phyloP scores from a whole-genome alignment of 2,888 invertebrate species.

The Lissonota sp. region DNA sequence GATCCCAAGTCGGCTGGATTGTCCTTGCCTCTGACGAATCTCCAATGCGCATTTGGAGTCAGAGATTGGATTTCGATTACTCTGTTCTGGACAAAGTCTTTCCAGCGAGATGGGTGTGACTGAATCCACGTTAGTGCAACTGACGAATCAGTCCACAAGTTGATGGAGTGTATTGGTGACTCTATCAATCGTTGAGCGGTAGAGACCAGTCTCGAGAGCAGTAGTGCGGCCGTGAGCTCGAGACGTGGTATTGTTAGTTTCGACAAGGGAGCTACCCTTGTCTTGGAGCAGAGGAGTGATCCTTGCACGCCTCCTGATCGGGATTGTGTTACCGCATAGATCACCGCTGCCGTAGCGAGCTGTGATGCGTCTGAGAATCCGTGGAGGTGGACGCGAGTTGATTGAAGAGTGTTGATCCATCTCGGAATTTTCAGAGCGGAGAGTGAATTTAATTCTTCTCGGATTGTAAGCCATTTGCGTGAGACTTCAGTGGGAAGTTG shows the following conservation, averaged over 20 bases:
- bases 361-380: slow-evolving; percentile 54
- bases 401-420: slow-evolving; percentile 35
- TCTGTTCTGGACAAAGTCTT: slow-evolving; percentile 70
- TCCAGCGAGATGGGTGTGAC: slow-evolving; percentile 67
- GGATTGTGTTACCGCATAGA: slow-evolving; percentile 27
- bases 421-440: slow-evolving; percentile 31
- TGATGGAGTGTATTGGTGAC: not conserved
- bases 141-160: slow-evolving; percentile 63
- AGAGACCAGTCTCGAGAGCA: slow-evolving; percentile 4
- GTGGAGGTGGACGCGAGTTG: slow-evolving; percentile 31
- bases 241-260: slow-evolving; percentile 48
- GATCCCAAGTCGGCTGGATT: slow-evolving; percentile 49
- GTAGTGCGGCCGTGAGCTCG: slow-evolving; percentile 13
- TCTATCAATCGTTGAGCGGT: not conserved
- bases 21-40: slow-evolving; percentile 31
- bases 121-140: slow-evolving; percentile 67
- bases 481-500: not conserved
- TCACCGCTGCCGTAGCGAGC: slow-evolving; percentile 44
- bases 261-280: slow-evolving; percentile 43
- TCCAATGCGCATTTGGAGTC: slow-evolving; percentile 51
- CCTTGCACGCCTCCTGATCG: not conserved
- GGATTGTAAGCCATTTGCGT: slow-evolving; percentile 17
- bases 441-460: slow-evolving; percentile 24
- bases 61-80: slow-evolving; percentile 67
- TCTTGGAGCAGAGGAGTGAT: slow-evolving; percentile 37